Conservation (phyloP, 2,113 vertebrate species). For the Antechinus flavipes region DNA sequence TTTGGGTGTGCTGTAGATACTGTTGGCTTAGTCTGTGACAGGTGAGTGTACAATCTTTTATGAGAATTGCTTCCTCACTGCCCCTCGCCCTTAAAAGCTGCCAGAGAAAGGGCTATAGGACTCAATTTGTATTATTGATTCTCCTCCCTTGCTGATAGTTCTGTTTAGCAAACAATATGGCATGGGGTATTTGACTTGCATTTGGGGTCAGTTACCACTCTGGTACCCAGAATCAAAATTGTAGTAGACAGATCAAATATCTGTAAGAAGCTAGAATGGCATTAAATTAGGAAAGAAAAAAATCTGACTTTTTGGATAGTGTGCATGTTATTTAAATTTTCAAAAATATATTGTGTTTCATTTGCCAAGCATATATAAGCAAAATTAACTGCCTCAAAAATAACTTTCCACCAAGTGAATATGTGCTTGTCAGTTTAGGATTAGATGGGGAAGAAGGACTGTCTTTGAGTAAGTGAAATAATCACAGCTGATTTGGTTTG, state of each 20-base stretch:
- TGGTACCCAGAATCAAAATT: neutral
- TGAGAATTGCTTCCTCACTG: slow-evolving; percentile 8
- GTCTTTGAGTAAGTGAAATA: slow-evolving; percentile 44
- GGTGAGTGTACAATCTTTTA: slow-evolving; percentile 63
- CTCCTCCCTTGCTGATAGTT: neutral
- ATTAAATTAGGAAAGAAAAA: neutral
- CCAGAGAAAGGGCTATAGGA: neutral
- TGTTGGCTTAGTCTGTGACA: slow-evolving; percentile 65
- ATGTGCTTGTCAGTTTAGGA: slow-evolving; percentile 42
- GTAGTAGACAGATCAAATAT: slow-evolving; percentile 7
- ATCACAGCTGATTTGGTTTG: slow-evolving; percentile 35
- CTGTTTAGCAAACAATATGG: neutral
- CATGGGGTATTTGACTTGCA: neutral
- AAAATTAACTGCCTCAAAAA: slow-evolving; percentile 52
- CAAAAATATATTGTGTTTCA: slow-evolving; percentile 17
- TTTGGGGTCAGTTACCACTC: neutral
- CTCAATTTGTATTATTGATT: neutral
- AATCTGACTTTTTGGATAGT: neutral
- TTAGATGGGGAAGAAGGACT: slow-evolving; percentile 62
- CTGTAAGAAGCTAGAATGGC: neutral
- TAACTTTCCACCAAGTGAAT: slow-evolving; percentile 13
- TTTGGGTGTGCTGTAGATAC: slow-evolving; percentile 36
- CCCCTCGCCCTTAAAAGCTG: neutral
- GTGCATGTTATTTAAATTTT: slow-evolving; percentile 41
- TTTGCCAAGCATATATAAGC: slow-evolving; percentile 52